Conservation (phyloP, 2,113 vertebrate species). For the Mystacornis crossleyi region DNA sequence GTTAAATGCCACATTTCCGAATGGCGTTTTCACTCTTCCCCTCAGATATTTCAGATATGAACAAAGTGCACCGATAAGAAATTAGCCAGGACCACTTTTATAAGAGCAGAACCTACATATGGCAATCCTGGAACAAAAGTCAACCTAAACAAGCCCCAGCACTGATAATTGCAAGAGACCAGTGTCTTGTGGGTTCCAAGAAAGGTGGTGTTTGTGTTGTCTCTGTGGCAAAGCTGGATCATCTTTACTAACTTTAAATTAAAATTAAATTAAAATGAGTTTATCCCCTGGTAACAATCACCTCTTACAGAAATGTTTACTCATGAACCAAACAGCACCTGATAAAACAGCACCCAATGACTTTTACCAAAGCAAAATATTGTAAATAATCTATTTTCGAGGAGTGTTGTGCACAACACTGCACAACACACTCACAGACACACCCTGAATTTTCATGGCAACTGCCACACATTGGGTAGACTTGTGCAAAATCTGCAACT, state of each 20-base stretch:
- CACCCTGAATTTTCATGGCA: neutral
- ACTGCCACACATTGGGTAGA: neutral
- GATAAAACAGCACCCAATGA: neutral
- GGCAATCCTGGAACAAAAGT: neutral
- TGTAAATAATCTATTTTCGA: neutral
- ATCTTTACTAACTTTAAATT: neutral
- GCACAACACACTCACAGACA: neutral
- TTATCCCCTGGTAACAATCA: neutral
- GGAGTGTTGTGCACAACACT: neutral
- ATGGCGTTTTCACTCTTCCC: neutral
- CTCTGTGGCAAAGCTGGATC: neutral
- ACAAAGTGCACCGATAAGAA: neutral
- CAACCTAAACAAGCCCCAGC: neutral
- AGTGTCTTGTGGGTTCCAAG: too few relatives aligned
- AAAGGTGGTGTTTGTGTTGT: neutral
- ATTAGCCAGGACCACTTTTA: neutral
- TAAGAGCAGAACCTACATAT: neutral
- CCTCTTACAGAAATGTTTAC: neutral
- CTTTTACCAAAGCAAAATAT: neutral
- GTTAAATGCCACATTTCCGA: neutral
- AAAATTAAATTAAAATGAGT: too few relatives aligned
- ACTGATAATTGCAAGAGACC: accelerated
- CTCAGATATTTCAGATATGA: neutral
- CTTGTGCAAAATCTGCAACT: neutral
- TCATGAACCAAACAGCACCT: neutral